Evolutionary conservation across 2,113 vertebrate species (phyloP), one percentile per base, ranked within the genome.

Genomic region (Orcinus orca): DNA sequence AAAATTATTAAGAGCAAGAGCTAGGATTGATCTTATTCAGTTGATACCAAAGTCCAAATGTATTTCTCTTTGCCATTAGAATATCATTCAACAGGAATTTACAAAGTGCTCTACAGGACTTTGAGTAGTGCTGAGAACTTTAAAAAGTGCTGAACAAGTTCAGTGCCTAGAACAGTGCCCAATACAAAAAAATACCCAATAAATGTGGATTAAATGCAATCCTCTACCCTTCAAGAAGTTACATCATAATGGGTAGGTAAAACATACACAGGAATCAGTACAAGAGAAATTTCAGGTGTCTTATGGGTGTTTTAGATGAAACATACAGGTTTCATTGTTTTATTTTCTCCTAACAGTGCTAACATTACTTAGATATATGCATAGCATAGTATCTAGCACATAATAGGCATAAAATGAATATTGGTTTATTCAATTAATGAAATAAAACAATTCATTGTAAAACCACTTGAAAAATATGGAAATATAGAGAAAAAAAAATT

Each of bases 11-110:
- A 88, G n/a, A 58, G 38, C 15, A 74, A 63, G 38, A 44, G 1
- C 25, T 38, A 73, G 36, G 41, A 53, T 58, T 80, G 36, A 80
- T 70, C 7, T 84, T 50, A 80, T 50, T 88, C 6, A 1, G 31
- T 70, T 82, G 53, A 65, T 63, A 82, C 14, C 25, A 68, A 92
- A 93, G 8, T 29, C n/a, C 44, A 89, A 47, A 74, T 38, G 23
- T 74, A 73, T 71, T 89, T 47, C 68, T 91, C 77, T 93, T 89
- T 92, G 91, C 41, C 50, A 26, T 50, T 80, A 92, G 44, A 79
- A 87, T 94, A 71, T 77, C 58, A 63, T 82, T 92, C n/a, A 94
- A 80, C 31, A 80, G 26, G 38, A 87, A 77, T 73, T 77, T 82
- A 33, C 26, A 93, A 94, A 90, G 67, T 31, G 31, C 36, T 88